These are phyloP conservation scores for Bombus pascuorum DNA, from an alignment of 1,140 invertebrate genomes.

Conservation along the genomic window DNA sequence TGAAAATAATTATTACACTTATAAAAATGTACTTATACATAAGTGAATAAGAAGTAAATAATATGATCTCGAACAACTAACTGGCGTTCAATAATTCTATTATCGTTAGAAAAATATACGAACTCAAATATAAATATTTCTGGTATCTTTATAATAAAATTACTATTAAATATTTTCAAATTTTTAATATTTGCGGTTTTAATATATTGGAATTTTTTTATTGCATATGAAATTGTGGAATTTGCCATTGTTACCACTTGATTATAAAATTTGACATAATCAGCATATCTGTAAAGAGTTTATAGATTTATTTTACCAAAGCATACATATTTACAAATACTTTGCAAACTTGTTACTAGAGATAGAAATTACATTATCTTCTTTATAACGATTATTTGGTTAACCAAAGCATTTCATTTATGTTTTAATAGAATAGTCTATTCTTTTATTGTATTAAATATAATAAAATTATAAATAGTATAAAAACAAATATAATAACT, in stretches of 20 bases:
- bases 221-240: constrained; percentile 16
- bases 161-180: constrained; percentile 26
- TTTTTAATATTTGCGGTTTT: constrained; percentile 18
- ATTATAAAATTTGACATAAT: constrained; percentile 55
- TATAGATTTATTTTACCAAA: constrained; percentile 73
- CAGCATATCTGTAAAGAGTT: constrained; percentile 61
- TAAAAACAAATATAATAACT: constrained; percentile 50
- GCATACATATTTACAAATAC: constrained; percentile 76
- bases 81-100: constrained; percentile 28
- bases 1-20: background rate
- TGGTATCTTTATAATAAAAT: constrained; percentile 22
- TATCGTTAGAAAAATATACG: constrained; percentile 23
- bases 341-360: constrained; percentile 68
- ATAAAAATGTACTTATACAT: background rate
- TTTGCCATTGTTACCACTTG: constrained; percentile 22
- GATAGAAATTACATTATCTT: constrained; percentile 59
- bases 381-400: constrained; percentile 39
- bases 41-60: background rate
- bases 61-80: constrained; percentile 1
- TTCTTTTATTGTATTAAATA: constrained; percentile 21
- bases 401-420: constrained; percentile 41
- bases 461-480: constrained; percentile 49
- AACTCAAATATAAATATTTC: constrained; percentile 22
- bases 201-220: background rate
- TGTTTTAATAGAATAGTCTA: constrained; percentile 25